These are phyloP conservation scores for Egretta garzetta DNA, from an alignment of 2,113 vertebrate genomes.

Conservation along the genomic window DNA sequence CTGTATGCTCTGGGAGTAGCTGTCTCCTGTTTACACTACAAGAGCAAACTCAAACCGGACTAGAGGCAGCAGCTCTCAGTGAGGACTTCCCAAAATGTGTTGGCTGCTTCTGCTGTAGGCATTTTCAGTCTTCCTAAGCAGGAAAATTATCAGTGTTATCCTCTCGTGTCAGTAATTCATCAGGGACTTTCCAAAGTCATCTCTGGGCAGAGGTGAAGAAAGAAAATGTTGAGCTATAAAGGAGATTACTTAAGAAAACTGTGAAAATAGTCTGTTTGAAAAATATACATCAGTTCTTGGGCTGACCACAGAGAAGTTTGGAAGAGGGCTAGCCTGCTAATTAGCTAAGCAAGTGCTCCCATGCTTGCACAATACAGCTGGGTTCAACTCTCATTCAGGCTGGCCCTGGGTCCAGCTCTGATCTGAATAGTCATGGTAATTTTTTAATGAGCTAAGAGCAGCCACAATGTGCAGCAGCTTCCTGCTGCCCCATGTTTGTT, in stretches of 20 bases:
- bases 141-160: background rate
- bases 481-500: background rate
- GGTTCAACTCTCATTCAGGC: background rate
- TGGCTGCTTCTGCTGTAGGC: background rate
- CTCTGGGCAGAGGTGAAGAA: background rate
- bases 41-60: background rate
- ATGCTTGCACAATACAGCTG: background rate
- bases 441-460: background rate
- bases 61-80: background rate
- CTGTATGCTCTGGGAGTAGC: background rate
- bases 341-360: background rate
- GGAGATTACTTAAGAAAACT: background rate
- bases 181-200: background rate
- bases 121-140: background rate
- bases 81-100: background rate
- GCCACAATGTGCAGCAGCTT: background rate
- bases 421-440: background rate
- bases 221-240: background rate
- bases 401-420: background rate
- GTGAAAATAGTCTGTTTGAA: background rate
- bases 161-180: background rate
- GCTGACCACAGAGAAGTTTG: background rate
- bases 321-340: background rate
- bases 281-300: background rate
- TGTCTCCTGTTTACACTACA: background rate